phyloP scores from a whole-genome alignment of 2,888 invertebrate species.

The Drosophila setosimentum region DNA sequence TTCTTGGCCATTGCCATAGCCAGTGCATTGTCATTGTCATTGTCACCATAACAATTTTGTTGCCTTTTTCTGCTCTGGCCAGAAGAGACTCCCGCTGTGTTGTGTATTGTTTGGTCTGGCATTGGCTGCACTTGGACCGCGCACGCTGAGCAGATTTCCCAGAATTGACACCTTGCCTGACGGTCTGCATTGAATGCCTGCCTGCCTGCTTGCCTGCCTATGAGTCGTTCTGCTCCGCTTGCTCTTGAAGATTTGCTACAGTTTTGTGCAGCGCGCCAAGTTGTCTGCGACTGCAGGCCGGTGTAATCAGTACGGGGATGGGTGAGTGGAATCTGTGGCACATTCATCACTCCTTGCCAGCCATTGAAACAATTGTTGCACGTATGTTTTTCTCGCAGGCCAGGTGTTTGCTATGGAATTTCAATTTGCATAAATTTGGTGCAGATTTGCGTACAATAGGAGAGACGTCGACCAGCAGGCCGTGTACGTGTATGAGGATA shows the following conservation, averaged over 20 bases:
- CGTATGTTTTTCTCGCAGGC: slow-evolving; percentile 21
- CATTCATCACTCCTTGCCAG: slow-evolving; percentile 63
- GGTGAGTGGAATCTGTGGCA: slow-evolving; percentile 42
- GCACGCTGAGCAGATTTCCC: slow-evolving; percentile 73
- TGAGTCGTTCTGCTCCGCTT: not conserved
- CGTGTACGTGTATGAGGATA: slow-evolving; percentile 14
- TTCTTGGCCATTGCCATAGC: slow-evolving; percentile 32
- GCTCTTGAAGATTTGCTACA: slow-evolving; percentile 68
- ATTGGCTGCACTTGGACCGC: slow-evolving; percentile 20
- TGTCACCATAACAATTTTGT: slow-evolving; percentile 76
- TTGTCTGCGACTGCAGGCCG: slow-evolving; percentile 67
- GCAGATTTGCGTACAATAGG: slow-evolving; percentile 77
- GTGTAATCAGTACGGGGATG: slow-evolving; percentile 34
- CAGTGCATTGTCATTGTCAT: slow-evolving; percentile 64
- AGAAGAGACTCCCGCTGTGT: slow-evolving; percentile 46
- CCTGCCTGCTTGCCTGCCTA: not conserved
- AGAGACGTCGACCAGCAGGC: not conserved
- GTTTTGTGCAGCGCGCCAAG: slow-evolving; percentile 77
- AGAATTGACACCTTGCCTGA: slow-evolving; percentile 76
- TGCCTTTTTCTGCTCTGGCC: slow-evolving; percentile 56
- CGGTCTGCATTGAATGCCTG: not conserved
- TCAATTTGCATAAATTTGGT: slow-evolving; percentile 81
- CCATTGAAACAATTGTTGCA: slow-evolving; percentile 67
- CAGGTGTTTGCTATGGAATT: slow-evolving; percentile 76
- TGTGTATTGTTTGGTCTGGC: slow-evolving; percentile 42